Conservation (phyloP, 2,113 vertebrate genomes). For the Festucalex cinctus region DNA sequence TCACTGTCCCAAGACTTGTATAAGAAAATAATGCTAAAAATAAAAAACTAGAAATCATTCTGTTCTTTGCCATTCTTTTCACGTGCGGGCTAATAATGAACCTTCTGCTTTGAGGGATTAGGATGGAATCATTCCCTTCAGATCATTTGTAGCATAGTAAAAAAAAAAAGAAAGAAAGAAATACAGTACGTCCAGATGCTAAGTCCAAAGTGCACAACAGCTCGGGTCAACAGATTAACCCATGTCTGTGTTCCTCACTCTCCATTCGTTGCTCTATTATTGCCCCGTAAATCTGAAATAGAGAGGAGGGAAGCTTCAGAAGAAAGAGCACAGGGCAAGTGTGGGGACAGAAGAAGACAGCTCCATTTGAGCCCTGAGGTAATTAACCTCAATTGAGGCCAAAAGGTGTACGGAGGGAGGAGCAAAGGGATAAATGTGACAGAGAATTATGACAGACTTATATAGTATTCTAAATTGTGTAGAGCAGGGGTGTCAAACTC, state of each 20-base stretch:
- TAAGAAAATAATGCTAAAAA: not conserved
- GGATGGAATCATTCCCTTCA: constrained; percentile 36
- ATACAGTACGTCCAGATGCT: constrained; percentile 35
- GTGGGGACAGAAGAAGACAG: constrained; percentile 19
- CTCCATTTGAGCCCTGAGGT: constrained; percentile 44
- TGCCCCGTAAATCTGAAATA: constrained; percentile 39
- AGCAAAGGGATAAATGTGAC: constrained; percentile 10
- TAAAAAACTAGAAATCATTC: not conserved
- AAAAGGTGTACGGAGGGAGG: constrained; percentile 45
- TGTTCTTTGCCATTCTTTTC: not conserved
- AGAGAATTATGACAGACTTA: constrained; percentile 25
- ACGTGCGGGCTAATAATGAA: not conserved
- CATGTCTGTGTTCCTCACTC: constrained; percentile 40
- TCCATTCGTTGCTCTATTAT: constrained; percentile 51
- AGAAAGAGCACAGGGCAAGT: constrained; percentile 39
- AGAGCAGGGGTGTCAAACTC: too few relatives aligned
- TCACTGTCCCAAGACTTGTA: not conserved
- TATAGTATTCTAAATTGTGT: constrained; percentile 20
- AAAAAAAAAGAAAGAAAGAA: too few relatives aligned
- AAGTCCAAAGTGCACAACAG: constrained; percentile 49
- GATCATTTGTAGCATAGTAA: constrained; percentile 37
- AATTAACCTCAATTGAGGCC: constrained; percentile 64
- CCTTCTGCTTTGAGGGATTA: constrained; percentile 28
- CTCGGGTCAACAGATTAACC: constrained; percentile 71
- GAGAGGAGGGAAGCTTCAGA: constrained; percentile 31